Evolutionary conservation across 2,888 invertebrate species (phyloP).

Genomic region (Branchellion lobata): DNA sequence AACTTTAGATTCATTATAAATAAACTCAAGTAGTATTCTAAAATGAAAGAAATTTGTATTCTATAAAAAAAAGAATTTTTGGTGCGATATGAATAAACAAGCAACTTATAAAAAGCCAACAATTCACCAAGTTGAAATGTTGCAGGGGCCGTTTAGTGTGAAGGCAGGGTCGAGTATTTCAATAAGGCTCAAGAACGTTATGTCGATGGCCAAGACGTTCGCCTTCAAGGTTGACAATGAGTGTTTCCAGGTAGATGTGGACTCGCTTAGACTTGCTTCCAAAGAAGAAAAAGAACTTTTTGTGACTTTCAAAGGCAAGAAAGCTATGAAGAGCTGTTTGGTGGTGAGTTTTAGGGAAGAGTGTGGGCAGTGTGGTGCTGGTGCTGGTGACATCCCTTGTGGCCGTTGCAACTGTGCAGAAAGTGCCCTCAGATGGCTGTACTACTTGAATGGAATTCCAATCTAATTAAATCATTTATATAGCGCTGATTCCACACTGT

Average conservation of each 20-base stretch:
- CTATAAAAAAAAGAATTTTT: too few relatives aligned
- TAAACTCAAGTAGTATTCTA: too few relatives aligned
- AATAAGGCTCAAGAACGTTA: conserved; percentile 65
- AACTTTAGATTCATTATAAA: too few relatives aligned
- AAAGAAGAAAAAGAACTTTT: background rate
- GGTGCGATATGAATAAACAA: too few relatives aligned
- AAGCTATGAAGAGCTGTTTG: background rate
- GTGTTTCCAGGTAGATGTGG: conserved; percentile 59
- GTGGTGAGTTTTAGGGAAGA: background rate
- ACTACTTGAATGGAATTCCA: background rate
- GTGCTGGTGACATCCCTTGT: background rate
- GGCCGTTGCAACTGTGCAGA: background rate
- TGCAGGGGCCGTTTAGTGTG: conserved; percentile 63
- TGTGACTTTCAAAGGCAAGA: background rate
- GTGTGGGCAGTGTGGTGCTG: background rate
- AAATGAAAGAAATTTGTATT: too few relatives aligned
- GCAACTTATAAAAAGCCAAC: too few relatives aligned
- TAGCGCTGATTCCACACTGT: too few relatives aligned
- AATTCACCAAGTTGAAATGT: background rate
- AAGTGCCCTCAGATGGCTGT: background rate
- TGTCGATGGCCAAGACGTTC: conserved; percentile 61
- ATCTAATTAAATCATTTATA: too few relatives aligned
- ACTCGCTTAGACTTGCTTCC: background rate
- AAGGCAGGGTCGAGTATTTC: conserved; percentile 60
- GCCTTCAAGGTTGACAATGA: conserved; percentile 63